phyloP scores from a whole-genome alignment of 2,797 vertebrate genomes.

The Sebastes paucispinis region DNA sequence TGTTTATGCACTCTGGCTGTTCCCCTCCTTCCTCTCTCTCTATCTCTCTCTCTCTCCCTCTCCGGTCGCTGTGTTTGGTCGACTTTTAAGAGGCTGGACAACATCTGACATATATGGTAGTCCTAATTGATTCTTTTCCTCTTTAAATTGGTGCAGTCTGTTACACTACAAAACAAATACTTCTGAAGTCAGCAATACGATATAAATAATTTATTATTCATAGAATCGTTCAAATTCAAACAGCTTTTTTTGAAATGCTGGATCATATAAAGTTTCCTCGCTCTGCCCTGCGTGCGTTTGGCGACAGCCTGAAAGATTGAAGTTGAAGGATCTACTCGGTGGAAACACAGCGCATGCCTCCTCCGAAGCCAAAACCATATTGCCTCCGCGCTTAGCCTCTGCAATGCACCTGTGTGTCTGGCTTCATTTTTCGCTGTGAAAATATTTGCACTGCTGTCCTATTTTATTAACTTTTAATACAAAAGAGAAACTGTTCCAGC shows the following conservation, averaged over 20 bases:
- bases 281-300: slow-evolving; percentile 1
- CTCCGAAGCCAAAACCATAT: slow-evolving; percentile 39
- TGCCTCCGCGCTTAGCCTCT: slow-evolving; percentile 56
- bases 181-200: background rate
- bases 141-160: slow-evolving; percentile 3
- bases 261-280: background rate
- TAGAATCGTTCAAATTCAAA: background rate
- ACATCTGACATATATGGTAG: slow-evolving; percentile 1
- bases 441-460: slow-evolving; percentile 74
- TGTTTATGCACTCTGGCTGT: slow-evolving; percentile 64
- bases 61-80: slow-evolving; percentile 6
- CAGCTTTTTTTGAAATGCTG: background rate
- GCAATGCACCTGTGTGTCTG: slow-evolving; percentile 74
- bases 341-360: slow-evolving; percentile 38
- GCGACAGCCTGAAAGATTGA: slow-evolving; percentile 29
- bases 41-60: slow-evolving; percentile 20
- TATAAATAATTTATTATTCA: background rate
- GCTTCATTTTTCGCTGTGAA: slow-evolving; percentile 66
- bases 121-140: slow-evolving; percentile 34
- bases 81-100: slow-evolving; percentile 23
- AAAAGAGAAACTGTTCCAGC: slow-evolving; percentile 67
- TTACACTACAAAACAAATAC: background rate
- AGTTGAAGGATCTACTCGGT: slow-evolving; percentile 46
- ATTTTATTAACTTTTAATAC: slow-evolving; percentile 76
- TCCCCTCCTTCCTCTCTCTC: slow-evolving; percentile 12